These are phyloP conservation scores for Lumbricus terrestris DNA, from an alignment of 2,888 invertebrate genomes.

Conservation along the genomic window DNA sequence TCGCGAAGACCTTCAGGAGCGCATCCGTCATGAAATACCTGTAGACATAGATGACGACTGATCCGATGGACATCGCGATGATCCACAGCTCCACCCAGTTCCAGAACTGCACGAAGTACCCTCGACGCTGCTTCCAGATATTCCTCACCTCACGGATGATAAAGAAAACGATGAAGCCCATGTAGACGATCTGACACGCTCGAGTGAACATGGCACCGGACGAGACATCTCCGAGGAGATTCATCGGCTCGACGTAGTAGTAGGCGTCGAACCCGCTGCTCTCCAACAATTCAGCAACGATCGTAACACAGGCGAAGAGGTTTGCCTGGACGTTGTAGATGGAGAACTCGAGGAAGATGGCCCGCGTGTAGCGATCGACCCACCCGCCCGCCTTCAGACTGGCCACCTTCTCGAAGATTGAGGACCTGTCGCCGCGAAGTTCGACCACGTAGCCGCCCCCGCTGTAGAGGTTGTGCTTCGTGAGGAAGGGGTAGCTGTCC, in stretches of 20 bases:
- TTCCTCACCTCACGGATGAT: slow-evolving; percentile 51
- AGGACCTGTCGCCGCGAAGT: slow-evolving; percentile 46
- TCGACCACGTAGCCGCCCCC: slow-evolving; percentile 63
- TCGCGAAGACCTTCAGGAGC: slow-evolving; percentile 57
- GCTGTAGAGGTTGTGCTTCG: slow-evolving; percentile 50
- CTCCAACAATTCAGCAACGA: slow-evolving; percentile 54
- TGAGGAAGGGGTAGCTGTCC: slow-evolving; percentile 60
- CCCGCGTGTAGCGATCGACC: slow-evolving; percentile 62
- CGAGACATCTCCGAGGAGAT: slow-evolving; percentile 45
- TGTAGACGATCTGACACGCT: slow-evolving; percentile 43
- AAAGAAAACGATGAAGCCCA: slow-evolving; percentile 56
- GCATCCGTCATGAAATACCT: slow-evolving; percentile 49
- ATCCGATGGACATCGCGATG: slow-evolving; percentile 51
- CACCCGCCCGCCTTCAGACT: slow-evolving; percentile 57
- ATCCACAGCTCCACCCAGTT: slow-evolving; percentile 47
- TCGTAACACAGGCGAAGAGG: slow-evolving; percentile 53
- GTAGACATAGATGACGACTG: slow-evolving; percentile 55
- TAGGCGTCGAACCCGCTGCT: slow-evolving; percentile 53
- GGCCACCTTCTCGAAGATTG: slow-evolving; percentile 45
- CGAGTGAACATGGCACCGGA: neutral
- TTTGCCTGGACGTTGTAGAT: slow-evolving; percentile 61
- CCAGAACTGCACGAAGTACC: slow-evolving; percentile 57
- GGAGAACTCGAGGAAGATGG: slow-evolving; percentile 64
- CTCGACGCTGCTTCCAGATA: slow-evolving; percentile 47
- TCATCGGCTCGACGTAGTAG: slow-evolving; percentile 56